Base-by-base conservation (phyloP, 1,140 invertebrate genomes). In the Caenorhabditis tropicalis region DNA sequence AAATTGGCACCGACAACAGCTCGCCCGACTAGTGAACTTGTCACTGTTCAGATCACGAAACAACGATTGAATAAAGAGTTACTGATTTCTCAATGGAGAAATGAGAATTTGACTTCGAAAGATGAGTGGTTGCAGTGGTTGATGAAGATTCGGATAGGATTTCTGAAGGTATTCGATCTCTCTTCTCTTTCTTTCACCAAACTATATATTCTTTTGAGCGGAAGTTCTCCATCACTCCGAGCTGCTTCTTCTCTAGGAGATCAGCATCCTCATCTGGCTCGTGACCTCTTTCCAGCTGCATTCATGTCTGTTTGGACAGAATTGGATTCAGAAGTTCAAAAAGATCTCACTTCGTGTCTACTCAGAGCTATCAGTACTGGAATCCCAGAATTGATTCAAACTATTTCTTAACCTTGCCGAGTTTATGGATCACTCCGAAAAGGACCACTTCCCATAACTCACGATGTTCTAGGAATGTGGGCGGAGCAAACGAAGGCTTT, bases 381-480 rank as follows among this genome's bases (percentile, higher is more conserved):
- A 16, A 96, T 98, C 90, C 94, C 98, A 74, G 98, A 99, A 92
- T 95, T 99, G 39, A 98, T 97, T 0, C 97, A 99, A 90, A 97
- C 97, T 0, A 95, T 99, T 83, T 92, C n/a, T 99, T 2, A 99
- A 99, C 92, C 92, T 99, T 33, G 97, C 97, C 0, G 98, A 99
- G 92, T 99, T 99, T 89, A 98, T 99, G 96, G 98, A 99, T 89
- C 98, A 99, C 90, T 99, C 96, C 91, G 98, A 99, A 96, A 94
- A 93, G 96, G 97, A 19, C 95, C 96, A 0, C 92, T 99, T 81
- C 96, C 97, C 0, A 93, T 99, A 27, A 95, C 96, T 83, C 94
- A 95, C 0, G 94, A 95, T 70, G 92, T 98, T 24, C 88, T 95
- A 12, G 93, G 93, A 36, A 91, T 93, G 81, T 89, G 92, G 83